These are phyloP conservation scores for Ceratina japonica DNA, from an alignment of 1,140 invertebrate genomes.

Conservation along the genomic window DNA sequence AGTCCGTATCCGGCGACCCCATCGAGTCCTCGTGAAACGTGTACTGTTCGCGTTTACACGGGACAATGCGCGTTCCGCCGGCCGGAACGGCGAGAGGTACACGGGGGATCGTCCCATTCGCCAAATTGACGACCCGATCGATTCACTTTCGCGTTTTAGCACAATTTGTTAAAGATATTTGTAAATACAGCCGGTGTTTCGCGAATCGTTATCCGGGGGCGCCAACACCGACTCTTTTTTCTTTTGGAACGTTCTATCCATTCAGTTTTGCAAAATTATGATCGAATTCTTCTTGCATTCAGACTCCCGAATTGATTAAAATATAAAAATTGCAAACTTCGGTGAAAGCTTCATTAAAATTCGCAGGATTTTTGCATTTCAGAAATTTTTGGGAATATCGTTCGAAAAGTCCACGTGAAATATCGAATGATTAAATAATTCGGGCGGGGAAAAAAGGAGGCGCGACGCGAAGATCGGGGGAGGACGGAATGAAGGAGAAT, in stretches of 20 bases:
- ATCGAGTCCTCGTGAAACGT: constrained; percentile 41
- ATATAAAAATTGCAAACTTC: no score
- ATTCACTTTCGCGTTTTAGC: neutral
- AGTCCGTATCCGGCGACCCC: constrained; percentile 12
- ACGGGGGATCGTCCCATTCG: neutral
- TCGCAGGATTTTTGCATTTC: no score
- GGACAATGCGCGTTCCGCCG: neutral
- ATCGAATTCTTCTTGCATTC: no score
- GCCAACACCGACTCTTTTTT: no score
- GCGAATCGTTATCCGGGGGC: no score
- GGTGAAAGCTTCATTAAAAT: no score
- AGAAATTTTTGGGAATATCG: neutral
- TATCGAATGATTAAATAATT: neutral
- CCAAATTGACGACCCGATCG: neutral
- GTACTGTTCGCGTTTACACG: constrained; percentile 24
- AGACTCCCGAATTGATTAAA: no score
- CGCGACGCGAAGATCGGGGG: neutral
- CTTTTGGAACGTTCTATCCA: no score
- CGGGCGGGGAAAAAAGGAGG: neutral
- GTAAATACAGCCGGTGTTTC: no score
- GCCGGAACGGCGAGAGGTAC: neutral
- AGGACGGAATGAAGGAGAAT: neutral
- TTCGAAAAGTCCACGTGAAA: neutral
- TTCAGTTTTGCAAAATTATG: no score
- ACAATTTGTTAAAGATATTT: neutral